Conservation (phyloP, 2,113 vertebrate genomes). For the Chaetops frenatus region DNA sequence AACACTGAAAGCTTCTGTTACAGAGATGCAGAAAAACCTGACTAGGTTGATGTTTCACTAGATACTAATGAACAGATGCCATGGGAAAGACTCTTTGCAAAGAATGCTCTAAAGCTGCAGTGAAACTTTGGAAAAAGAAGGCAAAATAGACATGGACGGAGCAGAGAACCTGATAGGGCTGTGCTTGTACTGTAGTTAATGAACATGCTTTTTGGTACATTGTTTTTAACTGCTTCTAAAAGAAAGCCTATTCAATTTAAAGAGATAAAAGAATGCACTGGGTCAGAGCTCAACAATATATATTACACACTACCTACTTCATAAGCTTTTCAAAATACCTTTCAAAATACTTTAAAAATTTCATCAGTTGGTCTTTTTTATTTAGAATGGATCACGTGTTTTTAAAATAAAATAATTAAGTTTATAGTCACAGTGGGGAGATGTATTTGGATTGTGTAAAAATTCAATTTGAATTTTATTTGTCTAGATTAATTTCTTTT, state of each 20-base stretch:
- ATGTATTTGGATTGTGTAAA: background rate
- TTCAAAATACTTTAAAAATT: background rate
- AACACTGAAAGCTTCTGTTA: conserved; percentile 10
- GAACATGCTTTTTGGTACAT: background rate
- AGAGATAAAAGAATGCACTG: background rate
- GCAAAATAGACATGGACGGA: background rate
- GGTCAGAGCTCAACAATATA: background rate
- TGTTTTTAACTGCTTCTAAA: background rate
- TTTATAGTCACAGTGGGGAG: background rate
- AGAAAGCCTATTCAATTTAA: background rate
- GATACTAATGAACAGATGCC: background rate
- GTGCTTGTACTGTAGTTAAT: background rate
- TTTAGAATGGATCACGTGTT: background rate
- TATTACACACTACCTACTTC: background rate
- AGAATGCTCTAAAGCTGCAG: conserved; percentile 20
- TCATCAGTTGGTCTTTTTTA: background rate
- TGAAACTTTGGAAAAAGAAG: background rate
- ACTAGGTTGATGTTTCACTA: conserved; percentile 20
- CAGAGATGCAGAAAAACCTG: background rate
- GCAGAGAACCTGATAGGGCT: background rate
- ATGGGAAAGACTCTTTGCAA: conserved; percentile 17
- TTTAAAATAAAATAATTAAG: background rate
- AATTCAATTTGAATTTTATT: background rate
- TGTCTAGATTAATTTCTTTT: conserved; percentile 12
- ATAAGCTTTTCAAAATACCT: background rate